Evolutionary conservation across 2,113 vertebrate species (phyloP).

Genomic region (Pseudorectes ferrugineus): DNA sequence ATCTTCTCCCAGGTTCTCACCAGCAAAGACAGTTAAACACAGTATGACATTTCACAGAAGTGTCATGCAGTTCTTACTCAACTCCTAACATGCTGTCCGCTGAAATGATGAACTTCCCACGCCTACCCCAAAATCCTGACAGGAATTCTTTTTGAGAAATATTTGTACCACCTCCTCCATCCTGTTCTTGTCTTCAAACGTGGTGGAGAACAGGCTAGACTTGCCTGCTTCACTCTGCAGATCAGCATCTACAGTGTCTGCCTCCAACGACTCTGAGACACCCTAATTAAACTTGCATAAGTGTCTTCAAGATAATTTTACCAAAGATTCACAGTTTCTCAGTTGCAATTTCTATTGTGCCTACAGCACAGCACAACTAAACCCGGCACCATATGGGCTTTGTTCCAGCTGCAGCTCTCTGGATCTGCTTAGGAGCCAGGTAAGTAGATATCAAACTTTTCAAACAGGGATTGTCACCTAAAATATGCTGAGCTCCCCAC

Average conservation of each 20-base stretch:
- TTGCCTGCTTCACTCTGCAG: not conserved
- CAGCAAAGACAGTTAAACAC: not conserved
- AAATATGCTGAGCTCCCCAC: not conserved
- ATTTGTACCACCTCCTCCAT: constrained; percentile 35
- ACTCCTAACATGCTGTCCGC: not conserved
- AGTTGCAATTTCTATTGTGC: not conserved
- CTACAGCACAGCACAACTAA: not conserved
- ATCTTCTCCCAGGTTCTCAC: not conserved
- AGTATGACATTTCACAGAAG: not conserved
- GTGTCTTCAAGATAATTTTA: not conserved
- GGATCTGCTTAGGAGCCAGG: not conserved
- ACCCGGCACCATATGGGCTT: not conserved
- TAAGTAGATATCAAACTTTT: not conserved
- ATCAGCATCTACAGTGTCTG: not conserved
- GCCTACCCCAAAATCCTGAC: constrained; percentile 8
- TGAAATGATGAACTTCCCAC: constrained; percentile 9
- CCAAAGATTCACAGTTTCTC: not conserved
- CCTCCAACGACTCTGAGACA: not conserved
- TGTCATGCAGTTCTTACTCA: not conserved
- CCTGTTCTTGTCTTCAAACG: not conserved
- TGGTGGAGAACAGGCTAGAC: not conserved
- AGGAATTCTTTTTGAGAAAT: not conserved
- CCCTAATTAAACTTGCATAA: not conserved
- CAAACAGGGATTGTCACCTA: not conserved
- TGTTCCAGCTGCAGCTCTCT: not conserved